Conservation (phyloP, 2,888 invertebrate genomes). For the Heteropelma amictum region DNA sequence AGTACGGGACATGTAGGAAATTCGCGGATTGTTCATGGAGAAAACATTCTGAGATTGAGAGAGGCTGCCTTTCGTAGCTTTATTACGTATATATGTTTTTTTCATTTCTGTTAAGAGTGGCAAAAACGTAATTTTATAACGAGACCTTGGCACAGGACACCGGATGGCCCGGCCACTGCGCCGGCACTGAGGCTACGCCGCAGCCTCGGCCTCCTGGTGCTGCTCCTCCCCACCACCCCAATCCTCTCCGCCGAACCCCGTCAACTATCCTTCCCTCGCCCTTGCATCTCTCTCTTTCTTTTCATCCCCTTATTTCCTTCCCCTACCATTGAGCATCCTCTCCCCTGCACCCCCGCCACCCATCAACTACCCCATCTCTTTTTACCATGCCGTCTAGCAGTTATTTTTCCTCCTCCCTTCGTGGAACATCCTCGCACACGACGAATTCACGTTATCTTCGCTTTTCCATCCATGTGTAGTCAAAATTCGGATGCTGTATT, state of each 20-base stretch:
- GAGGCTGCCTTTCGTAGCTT: too few species aligned
- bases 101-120: too few species aligned
- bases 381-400: conserved; percentile 3
- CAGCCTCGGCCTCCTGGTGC: conserved; percentile 76
- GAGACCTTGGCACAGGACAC: conserved; percentile 72
- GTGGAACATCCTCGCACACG: neutral
- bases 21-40: too few species aligned
- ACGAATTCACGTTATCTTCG: conserved; percentile 4
- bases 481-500: conserved; percentile 9
- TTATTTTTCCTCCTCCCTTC: conserved; percentile 13
- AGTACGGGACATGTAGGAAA: too few species aligned
- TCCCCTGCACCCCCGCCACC: neutral
- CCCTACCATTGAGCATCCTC: neutral
- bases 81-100: too few species aligned
- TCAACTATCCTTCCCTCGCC: neutral
- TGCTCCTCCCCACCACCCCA: conserved; percentile 46
- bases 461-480: neutral
- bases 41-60: too few species aligned
- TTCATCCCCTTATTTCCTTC: neutral
- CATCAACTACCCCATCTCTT: neutral
- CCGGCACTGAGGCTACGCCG: conserved; percentile 77
- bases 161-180: conserved; percentile 77
- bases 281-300: neutral
- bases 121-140: conserved; percentile 45
- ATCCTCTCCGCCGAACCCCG: conserved; percentile 29